These are phyloP conservation scores for Otolemur garnettii DNA, from an alignment of 2,113 vertebrate genomes.

Conservation along the genomic window DNA sequence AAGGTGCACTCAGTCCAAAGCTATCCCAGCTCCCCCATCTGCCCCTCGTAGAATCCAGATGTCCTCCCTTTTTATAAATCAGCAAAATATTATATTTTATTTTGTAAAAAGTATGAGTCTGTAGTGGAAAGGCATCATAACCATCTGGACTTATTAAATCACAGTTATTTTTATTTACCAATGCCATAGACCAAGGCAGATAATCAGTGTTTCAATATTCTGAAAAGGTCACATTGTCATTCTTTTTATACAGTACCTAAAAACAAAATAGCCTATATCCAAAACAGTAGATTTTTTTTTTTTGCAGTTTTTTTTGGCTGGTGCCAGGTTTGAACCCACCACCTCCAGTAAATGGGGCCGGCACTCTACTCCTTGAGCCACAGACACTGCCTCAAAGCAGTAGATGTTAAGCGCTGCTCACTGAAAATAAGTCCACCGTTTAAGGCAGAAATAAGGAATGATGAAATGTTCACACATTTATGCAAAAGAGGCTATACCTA, in stretches of 20 bases:
- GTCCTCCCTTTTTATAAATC: slow-evolving; percentile 15
- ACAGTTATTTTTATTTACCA: slow-evolving; percentile 66
- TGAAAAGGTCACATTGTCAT: slow-evolving; percentile 54
- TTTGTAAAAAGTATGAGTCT: slow-evolving; percentile 1
- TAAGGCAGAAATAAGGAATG: slow-evolving; percentile 50
- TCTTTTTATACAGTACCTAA: slow-evolving; percentile 36
- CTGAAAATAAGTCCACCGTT: slow-evolving; percentile 5
- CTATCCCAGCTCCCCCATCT: background rate
- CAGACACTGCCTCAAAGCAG: background rate
- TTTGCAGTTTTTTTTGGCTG: too few species aligned
- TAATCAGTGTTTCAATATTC: slow-evolving; percentile 38
- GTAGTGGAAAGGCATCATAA: background rate
- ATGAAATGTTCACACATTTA: slow-evolving; percentile 6
- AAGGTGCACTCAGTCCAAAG: background rate
- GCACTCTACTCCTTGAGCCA: too few species aligned
- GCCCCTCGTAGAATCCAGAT: background rate
- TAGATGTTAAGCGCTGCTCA: slow-evolving; percentile 41
- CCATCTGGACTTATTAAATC: slow-evolving; percentile 62
- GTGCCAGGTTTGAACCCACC: too few species aligned
- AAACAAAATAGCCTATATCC: slow-evolving; percentile 59
- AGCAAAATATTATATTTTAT: slow-evolving; percentile 5
- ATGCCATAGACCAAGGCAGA: background rate
- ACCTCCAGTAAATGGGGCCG: too few species aligned
- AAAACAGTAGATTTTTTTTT: background rate
- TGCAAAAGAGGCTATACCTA: background rate